Percentiles rank a stretch among this genome's conserved stretches.
These are phyloP conservation scores for Trichomalopsis sarcophagae DNA, from an alignment of 1,140 invertebrate species.

Conservation along the genomic window DNA sequence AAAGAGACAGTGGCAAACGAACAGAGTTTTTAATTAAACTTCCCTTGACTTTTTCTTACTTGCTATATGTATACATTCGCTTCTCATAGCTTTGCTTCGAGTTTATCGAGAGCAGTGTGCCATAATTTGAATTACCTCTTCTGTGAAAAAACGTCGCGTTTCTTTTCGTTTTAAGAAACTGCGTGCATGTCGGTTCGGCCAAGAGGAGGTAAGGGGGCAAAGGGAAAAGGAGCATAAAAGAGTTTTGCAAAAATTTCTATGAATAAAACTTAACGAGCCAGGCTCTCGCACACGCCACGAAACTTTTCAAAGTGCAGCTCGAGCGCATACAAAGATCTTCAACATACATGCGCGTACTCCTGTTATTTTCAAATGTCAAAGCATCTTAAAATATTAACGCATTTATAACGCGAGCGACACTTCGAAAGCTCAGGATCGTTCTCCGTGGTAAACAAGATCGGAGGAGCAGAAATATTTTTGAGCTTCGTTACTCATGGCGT, in stretches of 20 bases:
- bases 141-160: too few relatives aligned
- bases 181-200: not conserved
- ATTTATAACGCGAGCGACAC: not conserved
- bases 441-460: not conserved
- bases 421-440: not conserved
- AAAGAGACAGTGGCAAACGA: constrained; percentile 22
- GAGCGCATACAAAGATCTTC: constrained; percentile 6
- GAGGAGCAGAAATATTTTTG: not conserved
- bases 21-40: constrained; percentile 47
- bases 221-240: not conserved
- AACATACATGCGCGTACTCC: not conserved
- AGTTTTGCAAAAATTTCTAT: constrained; percentile 1
- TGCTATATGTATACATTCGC: too few relatives aligned
- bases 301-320: constrained; percentile 7
- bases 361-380: constrained; percentile 41
- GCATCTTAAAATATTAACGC: not conserved
- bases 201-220: not conserved
- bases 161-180: too few relatives aligned
- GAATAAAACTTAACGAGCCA: constrained; percentile 37
- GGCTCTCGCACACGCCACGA: not conserved
- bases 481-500: not conserved
- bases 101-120: too few relatives aligned
- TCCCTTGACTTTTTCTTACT: not conserved
- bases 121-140: too few relatives aligned
- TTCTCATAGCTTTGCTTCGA: too few relatives aligned